A percentile compares a stretch with the other conserved stretches of the same genome.
These are phyloP conservation scores for Camponotus floridanus DNA, from an alignment of 1,140 invertebrate species.

Conservation along the genomic window DNA sequence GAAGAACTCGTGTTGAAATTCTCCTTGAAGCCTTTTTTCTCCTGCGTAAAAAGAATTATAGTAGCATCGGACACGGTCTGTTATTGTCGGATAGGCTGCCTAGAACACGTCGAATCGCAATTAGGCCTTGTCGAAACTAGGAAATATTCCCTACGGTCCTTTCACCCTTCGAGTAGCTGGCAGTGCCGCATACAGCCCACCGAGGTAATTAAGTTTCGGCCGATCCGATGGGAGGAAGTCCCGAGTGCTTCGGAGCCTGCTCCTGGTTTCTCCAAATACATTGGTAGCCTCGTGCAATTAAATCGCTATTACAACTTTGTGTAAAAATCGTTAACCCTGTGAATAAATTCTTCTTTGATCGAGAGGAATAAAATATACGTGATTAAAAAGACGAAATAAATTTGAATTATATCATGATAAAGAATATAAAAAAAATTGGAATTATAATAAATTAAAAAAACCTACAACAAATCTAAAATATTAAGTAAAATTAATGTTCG, in stretches of 20 bases:
- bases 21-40: background rate
- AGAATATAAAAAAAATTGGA: background rate
- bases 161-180: constrained; percentile 66
- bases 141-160: constrained; percentile 63
- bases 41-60: background rate
- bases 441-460: background rate
- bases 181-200: constrained; percentile 52
- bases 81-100: background rate
- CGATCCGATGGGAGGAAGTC: constrained; percentile 53
- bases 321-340: constrained; percentile 1
- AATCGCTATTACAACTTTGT: constrained; percentile 39
- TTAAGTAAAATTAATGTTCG: background rate
- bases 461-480: background rate
- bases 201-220: constrained; percentile 72
- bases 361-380: background rate
- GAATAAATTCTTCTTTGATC: background rate
- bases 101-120: constrained; percentile 50
- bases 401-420: background rate
- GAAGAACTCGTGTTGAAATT: background rate
- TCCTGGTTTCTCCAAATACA: constrained; percentile 46
- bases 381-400: background rate
- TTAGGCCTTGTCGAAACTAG: constrained; percentile 59
- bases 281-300: constrained; percentile 51
- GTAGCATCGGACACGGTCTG: background rate
- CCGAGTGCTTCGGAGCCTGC: constrained; percentile 45